Evolutionary conservation across 2,797 vertebrate species (phyloP), one percentile per base, ranked within the genome.

Genomic region (Myotis findleyi): DNA sequence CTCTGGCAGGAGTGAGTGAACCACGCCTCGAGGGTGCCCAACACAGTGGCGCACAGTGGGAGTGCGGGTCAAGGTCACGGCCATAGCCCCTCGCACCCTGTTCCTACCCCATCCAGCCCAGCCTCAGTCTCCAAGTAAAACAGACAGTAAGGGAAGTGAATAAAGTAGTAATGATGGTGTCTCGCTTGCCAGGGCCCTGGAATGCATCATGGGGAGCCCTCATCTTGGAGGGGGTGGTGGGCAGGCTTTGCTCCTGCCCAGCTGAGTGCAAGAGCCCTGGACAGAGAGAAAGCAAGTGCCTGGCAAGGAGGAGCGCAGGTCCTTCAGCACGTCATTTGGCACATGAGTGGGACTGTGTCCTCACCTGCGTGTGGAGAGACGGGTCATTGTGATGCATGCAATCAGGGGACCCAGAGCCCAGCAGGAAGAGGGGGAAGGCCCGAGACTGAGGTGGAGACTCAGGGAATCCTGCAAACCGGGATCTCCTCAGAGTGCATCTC

Each of bases 301-400:
- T 51, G 69, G 17, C 23, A n/a, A 41, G 66, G 25, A 51, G 69
- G 53, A 77, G 96, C 82, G 0, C 93, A 95, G 55, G 55, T 21
- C 89, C 93, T 93, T 94, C 81, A 11, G 72, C 66, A 41, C 64
- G n/a, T 71, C 90, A n/a, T 71, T 87, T 90, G 77, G 94, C 81
- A 80, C 44, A 96, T 38, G 87, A 93, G 85, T 87, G 25, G 3
- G 4, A 89, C 55, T 93, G 86, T 5, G 84, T 66, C 87, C 96
- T 79, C 72, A 77, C 81, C 85, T 49, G 55, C 33, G 8, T 7
- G 16, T 62, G 80, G 66, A 95, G 92, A 83, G 76, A 75, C 38
- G 23, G 59, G 33, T 92, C 20, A 1, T 49, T 23, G 5, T 47
- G 55, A 47, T n/a, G 55, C 64, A 38, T 30, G 62, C 77, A 11